phyloP scores from a whole-genome alignment of 1,140 invertebrate genomes.

The Neodiprion pinetum region DNA sequence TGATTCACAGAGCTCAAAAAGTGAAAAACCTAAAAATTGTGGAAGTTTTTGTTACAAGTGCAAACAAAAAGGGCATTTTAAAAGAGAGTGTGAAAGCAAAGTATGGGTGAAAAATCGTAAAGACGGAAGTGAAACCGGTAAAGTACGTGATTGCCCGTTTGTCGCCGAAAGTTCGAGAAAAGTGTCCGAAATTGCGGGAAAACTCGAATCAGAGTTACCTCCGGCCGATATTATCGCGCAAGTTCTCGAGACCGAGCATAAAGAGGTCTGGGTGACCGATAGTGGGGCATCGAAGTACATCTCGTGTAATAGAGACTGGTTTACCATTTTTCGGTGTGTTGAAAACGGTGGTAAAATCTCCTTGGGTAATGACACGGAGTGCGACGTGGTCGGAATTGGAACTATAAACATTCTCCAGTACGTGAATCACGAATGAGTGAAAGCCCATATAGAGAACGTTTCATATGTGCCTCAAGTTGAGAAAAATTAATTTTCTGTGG shows the following conservation, averaged over 20 bases:
- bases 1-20: too few species aligned
- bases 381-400: slow-evolving; percentile 15
- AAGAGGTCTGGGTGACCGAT: too few species aligned
- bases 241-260: neutral
- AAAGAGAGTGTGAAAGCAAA: too few species aligned
- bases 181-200: neutral
- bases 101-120: neutral
- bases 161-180: neutral
- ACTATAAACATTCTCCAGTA: slow-evolving; percentile 5
- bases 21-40: neutral
- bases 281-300: neutral
- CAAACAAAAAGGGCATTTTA: neutral
- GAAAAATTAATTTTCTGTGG: slow-evolving; percentile 32
- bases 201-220: neutral
- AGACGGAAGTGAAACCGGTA: neutral
- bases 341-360: neutral
- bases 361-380: neutral
- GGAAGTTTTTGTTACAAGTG: neutral
- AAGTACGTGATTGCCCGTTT: slow-evolving; percentile 14
- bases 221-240: neutral
- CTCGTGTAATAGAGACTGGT: neutral
- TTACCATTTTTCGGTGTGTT: neutral
- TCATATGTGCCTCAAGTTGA: slow-evolving; percentile 19
- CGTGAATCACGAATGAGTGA: slow-evolving; percentile 10
- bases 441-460: slow-evolving; percentile 13